phyloP scores from a whole-genome alignment of 2,797 vertebrate species.

The Lutra lutra region DNA sequence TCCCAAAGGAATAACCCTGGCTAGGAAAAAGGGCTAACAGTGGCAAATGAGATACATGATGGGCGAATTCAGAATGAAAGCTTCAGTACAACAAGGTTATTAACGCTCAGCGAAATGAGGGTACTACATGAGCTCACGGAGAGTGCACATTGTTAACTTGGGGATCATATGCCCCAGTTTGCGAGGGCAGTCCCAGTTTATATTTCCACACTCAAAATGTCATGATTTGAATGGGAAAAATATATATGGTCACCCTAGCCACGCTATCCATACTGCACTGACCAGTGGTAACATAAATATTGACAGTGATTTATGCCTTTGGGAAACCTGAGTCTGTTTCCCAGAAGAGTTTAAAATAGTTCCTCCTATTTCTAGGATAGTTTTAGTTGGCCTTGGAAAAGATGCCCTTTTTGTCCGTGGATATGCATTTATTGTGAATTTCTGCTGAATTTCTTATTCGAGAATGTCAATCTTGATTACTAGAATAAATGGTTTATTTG shows the following conservation, averaged over 20 bases:
- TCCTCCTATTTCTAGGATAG: background rate
- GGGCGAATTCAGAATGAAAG: background rate
- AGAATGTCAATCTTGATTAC: background rate
- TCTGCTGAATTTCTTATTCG: background rate
- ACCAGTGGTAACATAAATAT: background rate
- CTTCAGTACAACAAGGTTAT: background rate
- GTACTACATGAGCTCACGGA: background rate
- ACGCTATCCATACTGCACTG: background rate
- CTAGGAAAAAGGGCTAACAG: background rate
- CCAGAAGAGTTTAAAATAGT: constrained; percentile 20
- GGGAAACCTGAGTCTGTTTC: background rate
- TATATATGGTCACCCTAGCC: background rate
- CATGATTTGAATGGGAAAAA: background rate
- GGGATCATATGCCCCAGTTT: background rate
- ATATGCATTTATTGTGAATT: background rate
- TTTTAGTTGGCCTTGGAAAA: constrained; percentile 10
- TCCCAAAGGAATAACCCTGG: background rate
- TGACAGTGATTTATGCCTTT: background rate
- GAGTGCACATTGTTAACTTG: background rate
- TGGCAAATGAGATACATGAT: background rate
- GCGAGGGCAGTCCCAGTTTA: background rate
- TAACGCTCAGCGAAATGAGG: background rate
- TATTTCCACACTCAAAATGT: background rate
- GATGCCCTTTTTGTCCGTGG: background rate
- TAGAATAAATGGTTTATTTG: background rate